phyloP scores from a whole-genome alignment of 2,797 vertebrate species.

The Sardinella longiceps region DNA sequence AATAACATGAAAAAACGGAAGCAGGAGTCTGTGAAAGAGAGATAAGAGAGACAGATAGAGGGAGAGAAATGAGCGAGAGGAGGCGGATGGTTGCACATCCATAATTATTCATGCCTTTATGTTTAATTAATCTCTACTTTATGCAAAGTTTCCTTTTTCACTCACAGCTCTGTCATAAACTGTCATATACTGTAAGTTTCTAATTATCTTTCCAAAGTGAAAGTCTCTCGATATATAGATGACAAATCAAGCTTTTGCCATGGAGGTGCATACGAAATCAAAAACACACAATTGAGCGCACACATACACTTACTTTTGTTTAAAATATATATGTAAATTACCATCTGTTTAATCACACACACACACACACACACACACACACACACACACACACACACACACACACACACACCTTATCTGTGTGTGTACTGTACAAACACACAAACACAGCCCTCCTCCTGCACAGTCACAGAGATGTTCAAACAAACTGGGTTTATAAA shows the following conservation, averaged over 20 bases:
- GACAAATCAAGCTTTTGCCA: not conserved
- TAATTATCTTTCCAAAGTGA: not conserved
- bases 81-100: constrained; percentile 36
- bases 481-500: not conserved
- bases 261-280: not conserved
- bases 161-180: not conserved
- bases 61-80: not conserved
- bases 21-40: not conserved
- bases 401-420: not conserved
- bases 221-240: not conserved
- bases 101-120: constrained; percentile 58
- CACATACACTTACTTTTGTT: not conserved
- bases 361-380: not conserved
- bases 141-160: constrained; percentile 47
- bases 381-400: not conserved
- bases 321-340: not conserved
- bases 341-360: not conserved
- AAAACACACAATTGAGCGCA: not conserved
- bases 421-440: not conserved
- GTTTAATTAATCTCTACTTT: constrained; percentile 57
- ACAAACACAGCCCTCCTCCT: constrained; percentile 5
- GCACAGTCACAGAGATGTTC: not conserved
- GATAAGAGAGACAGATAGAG: constrained; percentile 45
- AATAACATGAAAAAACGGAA: not conserved
- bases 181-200: not conserved